phyloP scores from a whole-genome alignment of 2,888 invertebrate species.

The Polydesmus complanatus region DNA sequence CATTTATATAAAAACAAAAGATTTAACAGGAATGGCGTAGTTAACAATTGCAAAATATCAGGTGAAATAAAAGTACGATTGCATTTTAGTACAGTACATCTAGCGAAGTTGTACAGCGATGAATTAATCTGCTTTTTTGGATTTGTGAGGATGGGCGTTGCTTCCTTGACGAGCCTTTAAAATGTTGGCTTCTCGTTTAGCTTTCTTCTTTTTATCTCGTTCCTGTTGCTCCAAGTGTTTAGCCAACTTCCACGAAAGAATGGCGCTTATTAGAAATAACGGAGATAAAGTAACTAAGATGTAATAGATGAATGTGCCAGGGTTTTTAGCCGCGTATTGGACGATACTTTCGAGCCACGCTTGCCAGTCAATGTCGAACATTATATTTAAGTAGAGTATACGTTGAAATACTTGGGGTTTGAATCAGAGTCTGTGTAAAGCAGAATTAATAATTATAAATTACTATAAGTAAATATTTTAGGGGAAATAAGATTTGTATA shows the following conservation, averaged over 20 bases:
- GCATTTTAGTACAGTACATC: no score
- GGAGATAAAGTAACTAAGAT: conserved; percentile 38
- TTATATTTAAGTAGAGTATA: background rate
- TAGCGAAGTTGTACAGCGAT: no score
- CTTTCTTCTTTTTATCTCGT: conserved; percentile 35
- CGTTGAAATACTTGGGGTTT: no score
- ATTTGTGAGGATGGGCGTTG: background rate
- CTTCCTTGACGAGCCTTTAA: conserved; percentile 20
- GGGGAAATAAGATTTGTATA: no score
- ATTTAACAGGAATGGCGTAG: no score
- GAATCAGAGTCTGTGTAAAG: no score
- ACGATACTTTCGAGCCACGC: conserved; percentile 27
- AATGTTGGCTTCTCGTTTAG: conserved; percentile 34
- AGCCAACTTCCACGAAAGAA: conserved; percentile 39
- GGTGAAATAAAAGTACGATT: no score
- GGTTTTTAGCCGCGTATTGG: conserved; percentile 29
- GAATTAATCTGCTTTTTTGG: conserved; percentile 5
- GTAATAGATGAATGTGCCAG: conserved; percentile 38
- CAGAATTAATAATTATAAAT: no score
- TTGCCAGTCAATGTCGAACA: conserved; percentile 3
- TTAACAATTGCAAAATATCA: no score
- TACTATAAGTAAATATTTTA: no score
- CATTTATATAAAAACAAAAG: no score
- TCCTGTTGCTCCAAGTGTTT: conserved; percentile 40
- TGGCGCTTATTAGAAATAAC: conserved; percentile 38